Base-by-base conservation (phyloP, 92 coral and sea anemone species). In the Bergia puertoricense region DNA sequence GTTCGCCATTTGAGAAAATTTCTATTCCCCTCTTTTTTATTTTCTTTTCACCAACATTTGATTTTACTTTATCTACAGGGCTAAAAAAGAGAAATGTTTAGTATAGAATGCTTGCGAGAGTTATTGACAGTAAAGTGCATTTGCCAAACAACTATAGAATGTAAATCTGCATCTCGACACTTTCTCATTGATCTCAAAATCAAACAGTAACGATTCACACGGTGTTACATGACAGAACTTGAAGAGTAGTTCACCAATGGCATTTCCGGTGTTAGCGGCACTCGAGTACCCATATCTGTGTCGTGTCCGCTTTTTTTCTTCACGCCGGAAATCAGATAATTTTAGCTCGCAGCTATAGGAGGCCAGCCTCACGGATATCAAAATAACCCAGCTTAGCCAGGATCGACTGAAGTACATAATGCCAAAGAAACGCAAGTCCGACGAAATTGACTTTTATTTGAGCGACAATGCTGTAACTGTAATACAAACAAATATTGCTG, bases 181-280 rank as follows among this genome's bases (percentile, higher is more conserved):
- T 1, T 18, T 62, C 69, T 62, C 50, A 18, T n/a, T 40, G 16
- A 74, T 74, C 77, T 76, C 48, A 76, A 57, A 79, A 5, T 40
- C 74, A 81, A 81, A 84, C 79, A 84, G 87, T 71, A 69, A 72
- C 79, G 46, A 40, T 84, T 84, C 85, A 82, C 77, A 67, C 77
- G 86, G 86, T 82, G 76, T 82, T 82, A 82, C 45, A 37, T 84
- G 66, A 37, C 87, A 71, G 43, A 37, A 43, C 11, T 48, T 82
- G 56, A 71, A 74, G 77, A 82, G 75, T 71, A 38, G 77, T 36
- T 44, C 39, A 4, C 48, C 87, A 73, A 48, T 46, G 87, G 87
- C 78, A 84, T 84, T 84, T 84, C 87, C 87, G 87, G 87, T 84
- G 51, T 72, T 46, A 71, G 78, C 79, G 79, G 66, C 66, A 45